Conservation (phyloP, 2,888 invertebrate genomes). For the Ectobius pallidus region DNA sequence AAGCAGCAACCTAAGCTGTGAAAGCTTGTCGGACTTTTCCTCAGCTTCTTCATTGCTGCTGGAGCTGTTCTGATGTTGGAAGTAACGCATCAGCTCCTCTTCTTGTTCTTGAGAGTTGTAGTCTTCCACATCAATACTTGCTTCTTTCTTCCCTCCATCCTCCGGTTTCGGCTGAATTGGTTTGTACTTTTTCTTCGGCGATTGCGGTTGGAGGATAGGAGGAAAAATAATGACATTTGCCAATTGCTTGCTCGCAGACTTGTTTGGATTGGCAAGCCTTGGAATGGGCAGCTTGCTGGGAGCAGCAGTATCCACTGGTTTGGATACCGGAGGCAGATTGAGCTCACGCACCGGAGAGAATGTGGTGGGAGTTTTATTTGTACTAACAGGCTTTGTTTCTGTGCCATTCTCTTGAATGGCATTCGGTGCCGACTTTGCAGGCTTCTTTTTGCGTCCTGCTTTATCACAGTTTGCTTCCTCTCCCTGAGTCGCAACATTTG, state of each 20-base stretch:
- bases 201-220: constrained; percentile 61
- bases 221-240: constrained; percentile 51
- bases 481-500: constrained; percentile 29
- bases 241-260: constrained; percentile 7
- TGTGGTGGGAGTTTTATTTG: not conserved
- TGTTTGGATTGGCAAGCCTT: constrained; percentile 34
- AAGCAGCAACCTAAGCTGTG: constrained; percentile 73
- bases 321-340: not conserved
- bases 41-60: constrained; percentile 34
- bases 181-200: constrained; percentile 58
- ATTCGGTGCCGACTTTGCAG: not conserved
- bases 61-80: constrained; percentile 61
- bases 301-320: not conserved
- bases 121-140: constrained; percentile 64
- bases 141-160: constrained; percentile 10
- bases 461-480: constrained; percentile 17
- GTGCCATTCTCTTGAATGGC: not conserved
- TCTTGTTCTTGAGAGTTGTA: constrained; percentile 83
- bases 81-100: constrained; percentile 84
- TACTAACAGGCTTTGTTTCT: not conserved
- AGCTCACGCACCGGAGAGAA: not conserved
- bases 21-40: constrained; percentile 67
- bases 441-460: not conserved
- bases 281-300: constrained; percentile 41
- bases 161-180: constrained; percentile 58